phyloP scores from a whole-genome alignment of 2,797 vertebrate species.

The Ibycter americanus region DNA sequence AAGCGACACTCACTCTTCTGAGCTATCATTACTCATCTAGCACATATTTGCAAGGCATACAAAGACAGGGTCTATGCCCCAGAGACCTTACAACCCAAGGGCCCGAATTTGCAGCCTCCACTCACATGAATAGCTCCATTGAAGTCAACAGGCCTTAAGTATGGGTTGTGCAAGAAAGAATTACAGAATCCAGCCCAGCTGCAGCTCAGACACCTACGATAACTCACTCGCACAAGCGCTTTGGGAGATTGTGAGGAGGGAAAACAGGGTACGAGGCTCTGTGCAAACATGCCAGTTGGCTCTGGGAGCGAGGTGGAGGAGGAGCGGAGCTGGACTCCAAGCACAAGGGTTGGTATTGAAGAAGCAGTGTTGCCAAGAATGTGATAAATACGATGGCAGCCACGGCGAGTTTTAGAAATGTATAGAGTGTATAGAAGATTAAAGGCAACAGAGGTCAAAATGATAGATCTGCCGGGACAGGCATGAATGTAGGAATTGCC shows the following conservation, averaged over 20 bases:
- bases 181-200: neutral
- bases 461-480: neutral
- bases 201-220: neutral
- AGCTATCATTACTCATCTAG: slow-evolving; percentile 24
- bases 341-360: neutral
- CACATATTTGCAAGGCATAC: neutral
- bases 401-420: neutral
- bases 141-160: neutral
- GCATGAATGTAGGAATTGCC: neutral
- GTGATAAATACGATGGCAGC: neutral
- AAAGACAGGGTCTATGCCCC: slow-evolving; percentile 5
- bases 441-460: neutral
- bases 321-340: neutral
- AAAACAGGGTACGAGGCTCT: neutral
- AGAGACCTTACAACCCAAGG: neutral
- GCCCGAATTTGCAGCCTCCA: neutral
- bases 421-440: neutral
- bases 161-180: neutral
- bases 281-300: neutral
- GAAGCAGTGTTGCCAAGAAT: neutral
- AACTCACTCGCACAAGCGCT: neutral
- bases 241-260: neutral
- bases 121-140: neutral
- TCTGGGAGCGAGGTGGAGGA: neutral
- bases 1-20: slow-evolving; percentile 37